Evolutionary conservation across 2,888 invertebrate genomes (phyloP), one percentile per base, ranked within the genome.

Genomic region (Aphrophora alni): DNA sequence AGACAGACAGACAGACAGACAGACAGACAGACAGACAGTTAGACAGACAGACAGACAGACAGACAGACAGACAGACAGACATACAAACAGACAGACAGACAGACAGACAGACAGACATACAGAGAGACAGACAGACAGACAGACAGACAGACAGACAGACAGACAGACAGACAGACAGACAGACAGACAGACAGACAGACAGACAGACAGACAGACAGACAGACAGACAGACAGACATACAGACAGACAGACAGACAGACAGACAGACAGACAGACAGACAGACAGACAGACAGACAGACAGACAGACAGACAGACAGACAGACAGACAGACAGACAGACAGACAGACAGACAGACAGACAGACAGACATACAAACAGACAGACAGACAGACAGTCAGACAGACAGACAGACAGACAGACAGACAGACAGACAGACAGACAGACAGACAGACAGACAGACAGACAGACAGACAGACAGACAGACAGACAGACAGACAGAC

Each of bases 391-490:
- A 33, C 33, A 77, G 68, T 5, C 25, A 79, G 33, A 33, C n/a
- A 33, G 10, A 77, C 77, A 77, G 70, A 77, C 77, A 76, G 79
- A 79, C 75, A 76, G 75, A 79, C 76, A 76, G 79, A 77, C 76
- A 28, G 74, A 33, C 33, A 79, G 79, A 79, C 77, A 79, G 79
- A 79, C 77, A 79, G 79, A 79, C 77, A 79, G 79, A 79, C 77
- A 79, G 79, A 79, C 77, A 79, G 79, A 79, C 77, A 79, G 79
- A 79, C 77, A 79, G 79, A 79, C 77, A 79, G 79, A 79, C 78
- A 33, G 33, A 33, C 33, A 77, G 77, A 77, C 77, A 77, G 77
- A 33, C 33, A 33, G 33, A 33, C 33, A 33, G 33, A 33, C 33
- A 33, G 33, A 33, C 33, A 33, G 33, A 33, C 33, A 33, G 33